Evolutionary conservation across 2,797 vertebrate species (phyloP), one percentile per base, ranked within the genome.

Genomic region (Amblyraja radiata): DNA sequence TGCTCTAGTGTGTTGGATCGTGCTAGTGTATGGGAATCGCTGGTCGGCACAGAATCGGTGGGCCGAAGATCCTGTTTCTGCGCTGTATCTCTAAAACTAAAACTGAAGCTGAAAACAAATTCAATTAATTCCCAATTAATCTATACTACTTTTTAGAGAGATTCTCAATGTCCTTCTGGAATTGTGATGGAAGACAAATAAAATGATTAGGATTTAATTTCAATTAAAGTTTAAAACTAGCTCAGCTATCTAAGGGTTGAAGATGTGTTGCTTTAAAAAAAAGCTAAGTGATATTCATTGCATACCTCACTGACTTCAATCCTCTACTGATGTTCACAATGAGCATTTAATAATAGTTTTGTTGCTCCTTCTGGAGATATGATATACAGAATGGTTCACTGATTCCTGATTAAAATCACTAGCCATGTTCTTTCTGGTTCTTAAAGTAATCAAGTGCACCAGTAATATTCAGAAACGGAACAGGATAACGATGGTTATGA

Each of bases 361-460:
- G 93, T 77, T 93, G 83, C 80, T 94, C 94, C 94, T 95, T 93
- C 94, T 94, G 93, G 95, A 94, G 93, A 94, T 68, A 78, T 84
- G 11, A 90, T 76, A 54, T 32, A 90, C 25, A 76, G 61, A 90
- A 93, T 73, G 71, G 13, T 73, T 84, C 32, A 73, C 54, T 90
- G 65, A 73, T 76, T 65, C 39, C 36, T 16, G 63, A 93, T 93
- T 88, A 93, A 71, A 93, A 93, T 93, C 10, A 74, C 46, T 14
- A 10, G 8, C 18, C 71, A 13, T 71, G 68, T 68, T n/a, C 32
- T 63, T 54, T 39, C 86, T 54, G 78, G 23, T 16, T 93, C 39
- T 93, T 90, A 36, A 28, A 77, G 36, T 65, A 74, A 46, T 86
- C 76, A 58, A 61, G 39, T 61, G 25, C 73, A 32, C 25, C 63